Conservation (phyloP, 1,140 invertebrate genomes). For the Paralvinella palmiformis region DNA sequence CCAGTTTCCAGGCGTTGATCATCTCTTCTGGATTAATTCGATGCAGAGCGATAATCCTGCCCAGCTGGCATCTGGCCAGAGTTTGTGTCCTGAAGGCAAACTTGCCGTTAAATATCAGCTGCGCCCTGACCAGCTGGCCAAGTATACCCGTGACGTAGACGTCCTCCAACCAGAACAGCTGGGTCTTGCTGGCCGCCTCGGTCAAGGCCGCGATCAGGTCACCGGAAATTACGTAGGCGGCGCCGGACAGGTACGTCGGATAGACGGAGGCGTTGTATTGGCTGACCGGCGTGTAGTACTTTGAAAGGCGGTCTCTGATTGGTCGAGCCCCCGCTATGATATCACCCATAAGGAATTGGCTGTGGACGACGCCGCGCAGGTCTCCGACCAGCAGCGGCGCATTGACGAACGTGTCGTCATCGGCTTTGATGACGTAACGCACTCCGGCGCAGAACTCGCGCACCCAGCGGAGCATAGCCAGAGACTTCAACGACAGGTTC, state of each 20-base stretch:
- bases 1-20: too few relatives aligned
- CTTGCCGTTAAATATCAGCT: slow-evolving; percentile 4
- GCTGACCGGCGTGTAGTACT: slow-evolving; percentile 33
- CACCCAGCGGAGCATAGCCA: not conserved
- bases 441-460: not conserved
- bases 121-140: not conserved
- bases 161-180: slow-evolving; percentile 40
- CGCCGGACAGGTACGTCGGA: slow-evolving; percentile 37
- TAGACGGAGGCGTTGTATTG: slow-evolving; percentile 35
- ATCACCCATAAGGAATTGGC: not conserved
- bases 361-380: not conserved
- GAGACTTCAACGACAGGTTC: slow-evolving; percentile 7
- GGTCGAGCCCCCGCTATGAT: not conserved
- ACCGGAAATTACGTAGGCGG: slow-evolving; percentile 31
- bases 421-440: slow-evolving; percentile 11
- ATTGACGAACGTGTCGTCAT: slow-evolving; percentile 17
- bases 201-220: slow-evolving; percentile 24
- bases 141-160: slow-evolving; percentile 37
- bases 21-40: too few relatives aligned
- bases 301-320: not conserved
- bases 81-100: slow-evolving; percentile 2
- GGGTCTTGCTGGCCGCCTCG: slow-evolving; percentile 24
- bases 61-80: too few relatives aligned
- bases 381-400: not conserved
- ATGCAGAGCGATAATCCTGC: too few relatives aligned